Conservation (phyloP, 2,113 vertebrate species). For the Otocyon megalotis region DNA sequence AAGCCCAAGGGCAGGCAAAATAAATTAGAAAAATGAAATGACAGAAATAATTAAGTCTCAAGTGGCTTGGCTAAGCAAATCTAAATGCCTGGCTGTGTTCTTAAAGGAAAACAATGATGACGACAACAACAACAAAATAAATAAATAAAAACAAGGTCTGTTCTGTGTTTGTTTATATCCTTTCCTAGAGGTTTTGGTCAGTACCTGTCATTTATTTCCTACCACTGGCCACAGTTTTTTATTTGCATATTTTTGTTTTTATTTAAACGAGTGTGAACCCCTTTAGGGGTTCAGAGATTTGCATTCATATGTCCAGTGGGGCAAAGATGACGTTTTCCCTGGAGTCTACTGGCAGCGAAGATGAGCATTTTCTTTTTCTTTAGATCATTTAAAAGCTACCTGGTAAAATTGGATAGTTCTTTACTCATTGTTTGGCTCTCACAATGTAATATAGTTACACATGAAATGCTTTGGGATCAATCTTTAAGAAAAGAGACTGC, state of each 20-base stretch:
- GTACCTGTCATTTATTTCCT: not conserved
- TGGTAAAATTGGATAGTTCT: not conserved
- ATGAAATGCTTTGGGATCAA: not conserved
- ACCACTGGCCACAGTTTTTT: not conserved
- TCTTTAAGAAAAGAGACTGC: not conserved
- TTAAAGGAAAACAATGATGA: not conserved
- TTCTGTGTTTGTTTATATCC: not conserved
- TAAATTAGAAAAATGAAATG: conserved; percentile 73
- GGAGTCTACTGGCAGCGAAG: not conserved
- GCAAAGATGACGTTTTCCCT: not conserved
- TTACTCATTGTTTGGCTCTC: not conserved
- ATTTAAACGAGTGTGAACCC: conserved; percentile 26
- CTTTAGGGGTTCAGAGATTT: not conserved
- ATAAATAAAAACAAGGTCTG: not conserved
- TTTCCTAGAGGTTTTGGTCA: conserved; percentile 47
- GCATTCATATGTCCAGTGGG: not conserved
- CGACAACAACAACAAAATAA: not conserved
- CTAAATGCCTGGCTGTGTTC: conserved; percentile 49
- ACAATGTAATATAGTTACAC: not conserved
- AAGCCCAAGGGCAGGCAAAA: conserved; percentile 4
- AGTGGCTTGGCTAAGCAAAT: conserved; percentile 66
- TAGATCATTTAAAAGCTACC: not conserved
- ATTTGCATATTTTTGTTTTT: not conserved
- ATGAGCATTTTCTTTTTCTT: not conserved
- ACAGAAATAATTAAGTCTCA: conserved; percentile 70